Base-by-base conservation (phyloP, 2,888 invertebrate species). In the Sesamia inferens region DNA sequence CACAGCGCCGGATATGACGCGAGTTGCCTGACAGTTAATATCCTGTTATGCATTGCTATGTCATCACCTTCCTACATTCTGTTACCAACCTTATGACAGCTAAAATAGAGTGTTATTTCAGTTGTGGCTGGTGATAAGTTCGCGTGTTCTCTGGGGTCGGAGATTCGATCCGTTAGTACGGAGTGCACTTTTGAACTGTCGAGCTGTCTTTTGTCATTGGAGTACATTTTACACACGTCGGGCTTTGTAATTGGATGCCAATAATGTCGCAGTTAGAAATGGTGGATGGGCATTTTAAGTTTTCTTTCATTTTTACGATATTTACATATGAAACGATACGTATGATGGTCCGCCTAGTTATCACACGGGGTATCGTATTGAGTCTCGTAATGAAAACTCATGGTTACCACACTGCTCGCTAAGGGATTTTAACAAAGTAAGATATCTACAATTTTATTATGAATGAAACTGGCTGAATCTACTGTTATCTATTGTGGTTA, bases 1-100 rank as follows among this genome's bases (percentile, higher is more conserved):
- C 92, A 87, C 90, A 86, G 88, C 88, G 70, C 89, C 92, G 93
- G 94, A 93, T 92, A 93, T 93, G 93, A 93, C 91, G 91, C 91
- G 88, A 89, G 89, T 84, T 86, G 89, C 81, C 88, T 91, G 92
- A 86, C 90, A 87, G 90, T 88, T 93, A 91, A 93, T 93, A 93
- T 93, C 93, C 94, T 89, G 91, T 77, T 80, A 82, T 86, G 86
- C 86, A 86, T 80, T 87, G 84, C 82, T 86, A 83, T 80, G 83
- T 81, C 78, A 85, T 87, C 83, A 69, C n/a, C 6, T 0, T 0
- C 2, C 42, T 57, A 5, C 65, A 63, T 67, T 71, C 19, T 62
- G 70, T n/a, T 66, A 66, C 63, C 57, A 51, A 77, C 76, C 70
- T 71, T 81, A 71, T 59, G 7, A 0, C 1, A 7, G n/a, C 44